These are phyloP conservation scores for Rhodinocichla rosea DNA, from an alignment of 2,113 vertebrate species.

Conservation along the genomic window DNA sequence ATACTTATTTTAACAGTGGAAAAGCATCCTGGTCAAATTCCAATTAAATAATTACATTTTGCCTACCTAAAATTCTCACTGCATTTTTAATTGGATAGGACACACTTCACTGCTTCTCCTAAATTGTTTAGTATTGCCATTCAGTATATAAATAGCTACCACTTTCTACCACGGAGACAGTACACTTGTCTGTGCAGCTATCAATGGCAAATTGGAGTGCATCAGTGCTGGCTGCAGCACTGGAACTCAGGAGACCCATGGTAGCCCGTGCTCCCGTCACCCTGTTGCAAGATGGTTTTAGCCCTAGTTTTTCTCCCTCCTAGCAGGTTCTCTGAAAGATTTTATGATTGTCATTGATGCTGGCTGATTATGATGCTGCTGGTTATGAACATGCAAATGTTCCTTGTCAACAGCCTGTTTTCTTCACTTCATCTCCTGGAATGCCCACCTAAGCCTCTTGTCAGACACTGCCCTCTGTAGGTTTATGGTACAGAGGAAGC, in stretches of 20 bases:
- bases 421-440: not conserved
- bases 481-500: not conserved
- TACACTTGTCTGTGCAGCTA: not conserved
- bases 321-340: not conserved
- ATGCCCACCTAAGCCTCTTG: not conserved
- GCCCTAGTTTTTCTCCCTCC: not conserved
- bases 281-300: not conserved
- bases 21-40: slow-evolving; percentile 37
- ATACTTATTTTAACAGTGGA: slow-evolving; percentile 28
- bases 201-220: not conserved
- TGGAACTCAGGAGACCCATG: not conserved
- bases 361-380: not conserved
- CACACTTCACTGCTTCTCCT: slow-evolving; percentile 29
- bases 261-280: not conserved
- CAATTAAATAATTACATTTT: slow-evolving; percentile 56
- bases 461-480: slow-evolving; percentile 29
- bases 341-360: not conserved
- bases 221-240: not conserved
- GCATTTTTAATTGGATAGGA: slow-evolving; percentile 40
- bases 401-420: not conserved
- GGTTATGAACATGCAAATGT: not conserved
- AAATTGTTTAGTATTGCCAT: slow-evolving; percentile 50
- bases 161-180: not conserved
- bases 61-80: slow-evolving; percentile 42
- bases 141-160: slow-evolving; percentile 42